phyloP scores from a whole-genome alignment of 2,888 invertebrate genomes.

The Lasioglossum malachurum region DNA sequence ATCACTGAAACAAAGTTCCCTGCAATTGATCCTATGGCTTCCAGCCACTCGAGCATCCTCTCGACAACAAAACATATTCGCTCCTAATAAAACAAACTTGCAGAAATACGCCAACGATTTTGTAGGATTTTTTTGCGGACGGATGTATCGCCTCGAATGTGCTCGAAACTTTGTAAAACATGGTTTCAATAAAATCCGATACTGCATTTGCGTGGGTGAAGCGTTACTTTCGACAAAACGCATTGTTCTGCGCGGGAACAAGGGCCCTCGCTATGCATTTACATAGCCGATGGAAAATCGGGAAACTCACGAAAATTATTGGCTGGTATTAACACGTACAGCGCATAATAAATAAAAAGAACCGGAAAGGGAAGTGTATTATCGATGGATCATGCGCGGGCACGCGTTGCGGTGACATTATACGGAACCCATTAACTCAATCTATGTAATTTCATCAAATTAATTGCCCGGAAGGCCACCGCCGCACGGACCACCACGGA shows the following conservation, averaged over 20 bases:
- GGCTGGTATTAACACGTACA: not conserved
- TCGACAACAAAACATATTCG: not conserved
- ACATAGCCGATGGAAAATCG: not conserved
- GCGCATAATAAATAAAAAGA: not conserved
- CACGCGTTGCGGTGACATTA: not conserved
- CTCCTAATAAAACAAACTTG: not conserved
- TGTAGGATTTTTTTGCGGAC: not conserved
- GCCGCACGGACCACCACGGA: not conserved
- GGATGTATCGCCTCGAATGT: not conserved
- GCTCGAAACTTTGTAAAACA: not conserved
- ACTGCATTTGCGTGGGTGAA: not conserved
- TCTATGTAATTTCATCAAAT: not conserved
- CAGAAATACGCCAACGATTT: not conserved
- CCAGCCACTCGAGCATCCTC: not conserved
- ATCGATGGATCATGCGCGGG: not conserved
- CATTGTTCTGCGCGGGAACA: not conserved
- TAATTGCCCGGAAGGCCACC: not conserved
- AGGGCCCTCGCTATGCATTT: not conserved
- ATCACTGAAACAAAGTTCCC: constrained; percentile 68
- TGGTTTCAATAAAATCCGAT: not conserved
- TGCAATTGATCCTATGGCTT: not conserved
- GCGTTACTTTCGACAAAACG: not conserved
- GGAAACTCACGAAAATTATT: not conserved
- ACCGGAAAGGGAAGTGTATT: not conserved
- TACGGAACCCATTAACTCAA: not conserved